These are phyloP conservation scores for Aphis craccivora DNA, from an alignment of 1,140 invertebrate species.

Conservation along the genomic window DNA sequence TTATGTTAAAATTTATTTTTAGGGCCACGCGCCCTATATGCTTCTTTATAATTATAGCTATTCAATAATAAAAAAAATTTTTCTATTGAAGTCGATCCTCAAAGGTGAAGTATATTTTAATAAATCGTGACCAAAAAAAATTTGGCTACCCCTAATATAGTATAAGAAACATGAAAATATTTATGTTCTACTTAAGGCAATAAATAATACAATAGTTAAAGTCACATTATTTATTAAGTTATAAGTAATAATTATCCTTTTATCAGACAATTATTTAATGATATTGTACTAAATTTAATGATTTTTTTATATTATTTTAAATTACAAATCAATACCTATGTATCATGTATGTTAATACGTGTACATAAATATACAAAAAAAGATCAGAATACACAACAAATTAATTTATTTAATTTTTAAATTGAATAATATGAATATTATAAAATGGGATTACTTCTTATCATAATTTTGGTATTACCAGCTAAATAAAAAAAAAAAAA, in stretches of 20 bases:
- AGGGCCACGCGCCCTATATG: too few relatives aligned
- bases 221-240: background rate
- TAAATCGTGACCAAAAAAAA: too few relatives aligned
- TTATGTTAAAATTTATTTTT: too few relatives aligned
- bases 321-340: background rate
- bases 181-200: background rate
- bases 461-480: background rate
- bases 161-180: background rate
- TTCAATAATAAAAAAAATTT: too few relatives aligned
- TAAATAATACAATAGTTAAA: background rate
- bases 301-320: background rate
- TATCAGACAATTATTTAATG: background rate
- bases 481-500: background rate
- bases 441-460: background rate
- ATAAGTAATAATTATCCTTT: background rate
- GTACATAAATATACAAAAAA: background rate
- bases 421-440: conserved; percentile 10
- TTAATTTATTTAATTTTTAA: background rate
- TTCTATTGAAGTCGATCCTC: too few relatives aligned
- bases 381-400: background rate
- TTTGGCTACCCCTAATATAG: too few relatives aligned
- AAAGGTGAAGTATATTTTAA: too few relatives aligned
- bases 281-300: background rate
- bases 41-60: too few relatives aligned
- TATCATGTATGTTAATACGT: background rate